phyloP scores from a whole-genome alignment of 2,113 vertebrate genomes.

The Cricetomys ansorgei region DNA sequence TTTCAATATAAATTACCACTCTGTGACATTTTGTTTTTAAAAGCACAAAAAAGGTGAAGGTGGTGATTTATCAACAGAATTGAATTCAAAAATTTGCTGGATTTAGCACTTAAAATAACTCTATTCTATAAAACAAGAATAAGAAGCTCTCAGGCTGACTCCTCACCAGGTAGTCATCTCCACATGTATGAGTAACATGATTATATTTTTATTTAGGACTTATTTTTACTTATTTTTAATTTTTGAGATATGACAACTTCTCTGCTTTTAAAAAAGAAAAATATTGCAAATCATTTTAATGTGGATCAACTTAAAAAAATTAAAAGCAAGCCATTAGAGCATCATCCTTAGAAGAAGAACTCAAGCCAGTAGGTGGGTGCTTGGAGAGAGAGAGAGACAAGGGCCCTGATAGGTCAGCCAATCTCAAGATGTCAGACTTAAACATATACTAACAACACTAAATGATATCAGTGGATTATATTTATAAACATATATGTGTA shows the following conservation, averaged over 20 bases:
- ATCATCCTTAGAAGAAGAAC: neutral
- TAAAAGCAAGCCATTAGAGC: neutral
- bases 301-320: neutral
- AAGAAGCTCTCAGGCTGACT: neutral
- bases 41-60: neutral
- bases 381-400: neutral
- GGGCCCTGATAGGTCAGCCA: neutral
- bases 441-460: neutral
- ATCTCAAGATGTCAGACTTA: neutral
- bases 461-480: neutral
- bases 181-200: neutral
- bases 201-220: neutral
- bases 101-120: neutral
- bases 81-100: neutral
- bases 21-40: neutral
- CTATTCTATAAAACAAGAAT: neutral
- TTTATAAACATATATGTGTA: neutral
- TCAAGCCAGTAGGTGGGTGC: neutral
- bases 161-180: no score
- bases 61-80: neutral
- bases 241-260: neutral
- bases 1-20: neutral
- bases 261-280: neutral
- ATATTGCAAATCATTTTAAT: neutral
- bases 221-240: neutral